Evolutionary conservation across 2,113 vertebrate genomes (phyloP), one percentile per base, ranked within the genome.

Genomic region (Numenius arquata): DNA sequence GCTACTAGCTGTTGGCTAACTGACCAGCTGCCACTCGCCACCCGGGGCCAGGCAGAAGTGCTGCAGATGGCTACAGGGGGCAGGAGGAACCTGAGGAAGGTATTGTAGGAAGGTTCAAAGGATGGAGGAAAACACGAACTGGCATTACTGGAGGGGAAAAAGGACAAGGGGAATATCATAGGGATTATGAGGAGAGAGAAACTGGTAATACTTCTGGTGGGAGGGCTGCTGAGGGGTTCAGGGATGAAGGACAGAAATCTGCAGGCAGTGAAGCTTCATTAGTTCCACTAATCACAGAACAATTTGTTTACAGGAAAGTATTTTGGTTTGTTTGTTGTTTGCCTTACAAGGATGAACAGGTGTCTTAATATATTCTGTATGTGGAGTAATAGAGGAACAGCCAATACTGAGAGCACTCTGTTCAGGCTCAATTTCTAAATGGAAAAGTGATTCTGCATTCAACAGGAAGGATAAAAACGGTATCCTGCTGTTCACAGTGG

Each of bases 401-500:
- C 89, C 90, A 93, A 76, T 88, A 94, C 92, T 30, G 71, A 90
- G 83, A 88, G 75, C 19, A 8, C 93, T 90, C 68, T 76, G 92
- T 30, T 94, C 78, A 94, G 85, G 62, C 67, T 72, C 86, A 83
- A 91, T 95, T 93, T 95, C 83, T 88, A 97, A 95, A 93, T 59
- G 82, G 70, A 93, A 95, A 94, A 93, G 95, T 94, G 61, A 77
- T 53, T 94, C 77, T 83, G 88, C 90, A 95, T 97, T 93, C 93
- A 89, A 95, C 93, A 95, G 94, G 95, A 97, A 94, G 96, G 96
- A 97, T 93, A 95, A 97, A 97, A 98, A 96, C 3, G 65, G 89
- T 96, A 95, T 93, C 95, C 95, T 95, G 94, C 94, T 97, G 97
- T 94, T 98, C 97, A 94, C 89, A 92, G 52, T 89, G 85, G 96